These are phyloP conservation scores for Halichoerus grypus DNA, from an alignment of 2,113 vertebrate species.

Conservation along the genomic window DNA sequence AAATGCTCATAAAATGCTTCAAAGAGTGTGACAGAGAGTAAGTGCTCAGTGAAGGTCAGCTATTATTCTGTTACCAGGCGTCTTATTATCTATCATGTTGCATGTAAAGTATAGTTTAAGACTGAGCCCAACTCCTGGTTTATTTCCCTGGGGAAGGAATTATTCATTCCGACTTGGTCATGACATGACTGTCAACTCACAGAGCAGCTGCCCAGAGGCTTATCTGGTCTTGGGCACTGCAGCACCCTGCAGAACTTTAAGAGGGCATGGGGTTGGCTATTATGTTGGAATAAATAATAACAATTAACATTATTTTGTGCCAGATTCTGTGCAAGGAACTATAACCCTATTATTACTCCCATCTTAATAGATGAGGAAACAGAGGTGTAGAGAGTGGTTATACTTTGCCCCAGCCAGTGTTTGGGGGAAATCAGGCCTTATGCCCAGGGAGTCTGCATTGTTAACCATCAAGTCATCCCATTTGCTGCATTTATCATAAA, in stretches of 20 bases:
- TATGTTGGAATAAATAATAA: conserved; percentile 55
- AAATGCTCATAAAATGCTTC: conserved; percentile 67
- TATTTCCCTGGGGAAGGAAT: conserved; percentile 51
- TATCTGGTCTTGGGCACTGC: not conserved
- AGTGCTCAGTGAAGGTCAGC: not conserved
- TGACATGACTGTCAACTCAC: not conserved
- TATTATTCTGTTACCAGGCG: conserved; percentile 44
- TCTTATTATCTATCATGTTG: conserved; percentile 49
- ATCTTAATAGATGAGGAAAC: conserved; percentile 1
- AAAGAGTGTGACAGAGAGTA: conserved; percentile 59
- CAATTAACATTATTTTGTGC: conserved; percentile 49
- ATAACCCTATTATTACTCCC: conserved; percentile 10
- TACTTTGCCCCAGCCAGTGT: not conserved
- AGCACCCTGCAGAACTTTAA: not conserved
- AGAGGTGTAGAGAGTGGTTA: conserved; percentile 5
- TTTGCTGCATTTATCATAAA: not conserved
- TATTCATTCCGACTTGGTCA: conserved; percentile 19
- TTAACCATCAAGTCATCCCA: not conserved
- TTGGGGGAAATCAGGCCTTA: not conserved
- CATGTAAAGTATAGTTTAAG: conserved; percentile 67
- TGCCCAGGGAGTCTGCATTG: not conserved
- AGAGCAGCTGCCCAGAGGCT: not conserved
- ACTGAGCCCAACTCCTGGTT: conserved; percentile 10
- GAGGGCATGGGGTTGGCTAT: not conserved
- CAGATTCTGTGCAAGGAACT: conserved; percentile 29